These are phyloP conservation scores for Chelidonichthys spinosus DNA, from an alignment of 2,797 vertebrate genomes.

Conservation along the genomic window DNA sequence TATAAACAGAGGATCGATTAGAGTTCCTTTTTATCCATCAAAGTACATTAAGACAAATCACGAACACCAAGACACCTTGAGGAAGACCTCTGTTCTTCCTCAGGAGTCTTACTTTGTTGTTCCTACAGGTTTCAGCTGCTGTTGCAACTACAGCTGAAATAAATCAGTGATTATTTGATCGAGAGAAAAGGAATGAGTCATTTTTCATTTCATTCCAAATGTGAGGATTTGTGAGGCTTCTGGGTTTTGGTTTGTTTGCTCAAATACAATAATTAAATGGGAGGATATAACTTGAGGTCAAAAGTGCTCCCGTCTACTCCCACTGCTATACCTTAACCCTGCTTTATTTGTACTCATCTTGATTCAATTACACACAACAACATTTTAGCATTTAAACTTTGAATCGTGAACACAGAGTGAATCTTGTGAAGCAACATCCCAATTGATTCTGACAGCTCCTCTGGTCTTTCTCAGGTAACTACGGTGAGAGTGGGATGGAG, in stretches of 20 bases:
- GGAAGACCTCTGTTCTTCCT: background rate
- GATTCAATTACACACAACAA: slow-evolving; percentile 31
- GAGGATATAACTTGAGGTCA: background rate
- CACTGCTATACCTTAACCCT: slow-evolving; percentile 2
- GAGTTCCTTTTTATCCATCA: slow-evolving; percentile 8
- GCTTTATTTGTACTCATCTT: slow-evolving; percentile 32
- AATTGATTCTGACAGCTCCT: slow-evolving; percentile 31
- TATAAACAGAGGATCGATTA: background rate
- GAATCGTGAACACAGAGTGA: background rate
- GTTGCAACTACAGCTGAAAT: background rate
- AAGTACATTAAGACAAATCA: background rate
- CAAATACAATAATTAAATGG: background rate
- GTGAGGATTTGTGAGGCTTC: background rate
- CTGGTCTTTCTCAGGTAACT: slow-evolving; percentile 89
- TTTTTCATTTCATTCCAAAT: background rate
- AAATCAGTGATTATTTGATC: background rate
- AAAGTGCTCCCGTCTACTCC: slow-evolving; percentile 17
- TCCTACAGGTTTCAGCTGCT: slow-evolving; percentile 6
- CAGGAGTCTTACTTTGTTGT: background rate
- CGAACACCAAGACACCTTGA: background rate
- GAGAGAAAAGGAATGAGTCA: background rate
- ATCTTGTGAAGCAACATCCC: slow-evolving; percentile 7
- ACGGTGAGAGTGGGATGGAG: slow-evolving; percentile 98
- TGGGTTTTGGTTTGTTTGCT: background rate
- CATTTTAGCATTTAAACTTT: background rate